A percentile compares a stretch with the other conserved stretches of the same genome.
Conservation (phyloP, 2,113 vertebrate species). For the Orcinus orca region DNA sequence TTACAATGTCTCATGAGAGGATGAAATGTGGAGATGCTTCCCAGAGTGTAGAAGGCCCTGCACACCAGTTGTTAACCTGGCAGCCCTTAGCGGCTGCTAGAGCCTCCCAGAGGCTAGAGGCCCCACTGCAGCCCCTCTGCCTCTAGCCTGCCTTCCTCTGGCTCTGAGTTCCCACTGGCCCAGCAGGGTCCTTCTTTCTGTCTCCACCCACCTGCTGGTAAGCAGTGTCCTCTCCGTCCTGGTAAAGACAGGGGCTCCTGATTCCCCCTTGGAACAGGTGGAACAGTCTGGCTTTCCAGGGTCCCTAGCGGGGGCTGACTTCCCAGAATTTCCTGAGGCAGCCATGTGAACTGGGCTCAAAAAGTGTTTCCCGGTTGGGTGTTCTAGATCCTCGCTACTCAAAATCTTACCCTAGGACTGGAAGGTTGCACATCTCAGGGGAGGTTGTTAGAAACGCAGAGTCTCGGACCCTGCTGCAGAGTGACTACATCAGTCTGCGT, state of each 20-base stretch:
- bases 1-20: neutral
- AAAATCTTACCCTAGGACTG: neutral
- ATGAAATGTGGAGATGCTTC: neutral
- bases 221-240: neutral
- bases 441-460: neutral
- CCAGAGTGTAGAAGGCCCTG: neutral
- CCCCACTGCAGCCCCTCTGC: neutral
- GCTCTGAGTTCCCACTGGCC: neutral
- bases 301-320: neutral
- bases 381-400: neutral
- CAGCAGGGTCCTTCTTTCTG: neutral
- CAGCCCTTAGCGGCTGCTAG: accelerated
- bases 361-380: neutral
- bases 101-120: neutral
- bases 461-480: neutral
- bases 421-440: neutral
- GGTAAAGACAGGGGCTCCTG: neutral
- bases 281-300: neutral
- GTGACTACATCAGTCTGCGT: no score
- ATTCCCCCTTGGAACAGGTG: neutral
- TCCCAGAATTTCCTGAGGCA: neutral
- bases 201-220: neutral
- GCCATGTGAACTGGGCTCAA: neutral
- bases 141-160: neutral
- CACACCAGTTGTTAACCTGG: accelerated